A percentile compares a stretch with the other conserved stretches of the same genome.
Conservation (phyloP, 2,797 vertebrate genomes). For the Bradypodion pumilum region DNA sequence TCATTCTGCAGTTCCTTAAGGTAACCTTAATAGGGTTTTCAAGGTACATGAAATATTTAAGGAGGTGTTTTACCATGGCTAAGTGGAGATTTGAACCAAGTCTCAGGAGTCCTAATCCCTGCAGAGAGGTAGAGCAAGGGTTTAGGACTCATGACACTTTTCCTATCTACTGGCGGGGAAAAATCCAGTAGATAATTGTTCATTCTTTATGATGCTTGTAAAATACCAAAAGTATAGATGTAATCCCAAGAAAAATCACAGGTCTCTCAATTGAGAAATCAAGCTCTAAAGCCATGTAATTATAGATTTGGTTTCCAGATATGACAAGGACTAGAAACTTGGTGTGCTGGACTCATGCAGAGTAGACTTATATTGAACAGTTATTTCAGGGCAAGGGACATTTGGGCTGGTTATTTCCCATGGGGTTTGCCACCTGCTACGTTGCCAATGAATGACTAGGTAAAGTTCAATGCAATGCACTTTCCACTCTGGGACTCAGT, state of each 20-base stretch:
- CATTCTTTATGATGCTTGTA: not conserved
- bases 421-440: conserved; percentile 35
- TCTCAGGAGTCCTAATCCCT: too few species aligned
- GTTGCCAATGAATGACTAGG: conserved; percentile 25
- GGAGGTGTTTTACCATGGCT: too few species aligned
- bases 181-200: not conserved
- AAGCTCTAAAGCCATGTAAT: not conserved
- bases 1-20: too few species aligned
- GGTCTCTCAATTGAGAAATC: not conserved
- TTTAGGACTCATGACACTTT: too few species aligned
- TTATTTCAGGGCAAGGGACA: not conserved
- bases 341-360: not conserved
- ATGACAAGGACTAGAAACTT: not conserved
- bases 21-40: too few species aligned
- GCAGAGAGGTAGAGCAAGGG: too few species aligned
- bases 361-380: not conserved
- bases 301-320: not conserved
- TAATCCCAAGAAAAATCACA: not conserved
- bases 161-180: too few species aligned
- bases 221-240: not conserved
- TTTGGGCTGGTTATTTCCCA: conserved; percentile 22
- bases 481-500: conserved; percentile 43
- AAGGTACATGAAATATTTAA: too few species aligned
- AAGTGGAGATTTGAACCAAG: too few species aligned
- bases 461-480: conserved; percentile 63